Evolutionary conservation across 2,113 vertebrate species (phyloP).

Genomic region (Donacobius atricapilla): DNA sequence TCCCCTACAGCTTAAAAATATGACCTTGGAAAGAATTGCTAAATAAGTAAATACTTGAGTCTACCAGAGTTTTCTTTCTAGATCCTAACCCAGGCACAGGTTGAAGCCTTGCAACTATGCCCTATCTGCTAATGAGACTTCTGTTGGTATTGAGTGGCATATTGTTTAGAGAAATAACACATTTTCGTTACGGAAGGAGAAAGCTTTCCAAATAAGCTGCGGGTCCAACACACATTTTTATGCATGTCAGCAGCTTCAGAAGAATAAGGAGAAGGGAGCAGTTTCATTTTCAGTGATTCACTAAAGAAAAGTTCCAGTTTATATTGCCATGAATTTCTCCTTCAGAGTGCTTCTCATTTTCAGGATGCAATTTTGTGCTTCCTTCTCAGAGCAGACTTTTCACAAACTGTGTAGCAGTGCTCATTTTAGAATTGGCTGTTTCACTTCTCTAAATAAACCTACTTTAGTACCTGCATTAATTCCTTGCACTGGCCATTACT

Average conservation of each 20-base stretch:
- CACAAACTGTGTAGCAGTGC: background rate
- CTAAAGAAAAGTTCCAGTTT: constrained; percentile 38
- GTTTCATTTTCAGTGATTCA: constrained; percentile 27
- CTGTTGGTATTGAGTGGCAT: constrained; percentile 39
- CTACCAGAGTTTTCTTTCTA: constrained; percentile 25
- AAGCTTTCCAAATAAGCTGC: constrained; percentile 40
- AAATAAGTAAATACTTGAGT: constrained; percentile 52
- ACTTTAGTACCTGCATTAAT: background rate
- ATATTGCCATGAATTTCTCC: constrained; percentile 18
- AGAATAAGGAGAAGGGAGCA: constrained; percentile 15
- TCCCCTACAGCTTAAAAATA: constrained; percentile 56
- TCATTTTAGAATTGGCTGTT: constrained; percentile 6
- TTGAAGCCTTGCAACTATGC: background rate
- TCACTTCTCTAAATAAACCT: constrained; percentile 4
- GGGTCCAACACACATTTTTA: constrained; percentile 34
- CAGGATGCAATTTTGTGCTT: constrained; percentile 49
- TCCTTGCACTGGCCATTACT: background rate
- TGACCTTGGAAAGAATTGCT: constrained; percentile 55
- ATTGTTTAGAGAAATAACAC: constrained; percentile 64
- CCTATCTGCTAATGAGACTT: constrained; percentile 45
- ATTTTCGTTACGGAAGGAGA: background rate
- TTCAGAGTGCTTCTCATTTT: constrained; percentile 38
- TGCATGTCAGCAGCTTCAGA: background rate
- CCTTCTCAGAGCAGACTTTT: background rate
- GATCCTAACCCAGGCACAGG: constrained; percentile 8